Evolutionary conservation across 2,888 invertebrate genomes (phyloP).

Genomic region (Glyphotaelius pellucidus): DNA sequence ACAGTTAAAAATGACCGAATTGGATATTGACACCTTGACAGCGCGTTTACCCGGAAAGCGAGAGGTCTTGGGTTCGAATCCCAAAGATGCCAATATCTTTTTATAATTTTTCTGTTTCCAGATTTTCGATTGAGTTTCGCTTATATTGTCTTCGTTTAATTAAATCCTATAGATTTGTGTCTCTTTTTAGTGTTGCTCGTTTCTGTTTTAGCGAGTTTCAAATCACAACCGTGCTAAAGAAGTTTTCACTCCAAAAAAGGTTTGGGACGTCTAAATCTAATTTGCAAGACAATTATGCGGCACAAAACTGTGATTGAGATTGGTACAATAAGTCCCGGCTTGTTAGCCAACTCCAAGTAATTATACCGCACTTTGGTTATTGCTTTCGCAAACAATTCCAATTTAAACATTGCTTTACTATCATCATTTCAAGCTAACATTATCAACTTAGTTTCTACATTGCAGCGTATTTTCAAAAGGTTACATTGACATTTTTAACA

Average conservation of each 20-base stretch:
- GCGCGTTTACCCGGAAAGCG: too few species aligned
- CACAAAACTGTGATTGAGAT: constrained; percentile 9
- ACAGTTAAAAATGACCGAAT: too few species aligned
- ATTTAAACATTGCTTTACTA: constrained; percentile 26
- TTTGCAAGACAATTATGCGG: constrained; percentile 24
- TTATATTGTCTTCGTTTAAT: too few species aligned
- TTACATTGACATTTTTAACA: neutral
- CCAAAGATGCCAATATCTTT: too few species aligned
- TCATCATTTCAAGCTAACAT: neutral
- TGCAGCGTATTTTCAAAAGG: neutral
- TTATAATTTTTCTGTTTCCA: too few species aligned
- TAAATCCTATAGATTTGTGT: too few species aligned
- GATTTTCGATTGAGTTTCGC: too few species aligned
- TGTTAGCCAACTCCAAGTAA: constrained; percentile 23
- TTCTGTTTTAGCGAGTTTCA: too few species aligned
- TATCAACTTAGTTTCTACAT: neutral
- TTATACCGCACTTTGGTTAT: constrained; percentile 37
- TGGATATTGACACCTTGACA: too few species aligned
- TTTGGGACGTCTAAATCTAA: neutral
- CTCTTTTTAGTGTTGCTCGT: too few species aligned
- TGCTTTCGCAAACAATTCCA: constrained; percentile 30
- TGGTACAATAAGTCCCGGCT: neutral
- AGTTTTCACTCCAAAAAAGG: neutral
- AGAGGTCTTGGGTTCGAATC: too few species aligned
- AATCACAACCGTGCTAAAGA: too few species aligned